These are phyloP conservation scores for Etheostoma nigrum DNA, from an alignment of 2,797 vertebrate genomes.

Conservation along the genomic window DNA sequence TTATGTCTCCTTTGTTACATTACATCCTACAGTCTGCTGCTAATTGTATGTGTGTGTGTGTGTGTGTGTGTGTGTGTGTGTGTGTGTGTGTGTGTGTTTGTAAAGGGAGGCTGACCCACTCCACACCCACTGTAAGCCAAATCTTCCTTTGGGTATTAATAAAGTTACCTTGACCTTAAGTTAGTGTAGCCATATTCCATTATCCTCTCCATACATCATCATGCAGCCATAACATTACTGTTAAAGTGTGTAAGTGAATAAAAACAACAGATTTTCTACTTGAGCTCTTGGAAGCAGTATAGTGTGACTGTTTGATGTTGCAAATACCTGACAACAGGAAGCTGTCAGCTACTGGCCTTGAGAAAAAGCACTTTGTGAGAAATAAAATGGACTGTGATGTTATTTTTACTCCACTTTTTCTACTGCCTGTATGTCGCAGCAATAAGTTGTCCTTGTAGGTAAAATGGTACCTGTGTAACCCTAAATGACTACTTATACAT, in stretches of 20 bases:
- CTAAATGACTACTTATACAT: not conserved
- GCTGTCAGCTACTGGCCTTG: not conserved
- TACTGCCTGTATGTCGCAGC: not conserved
- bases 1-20: too few relatives aligned
- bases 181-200: not conserved
- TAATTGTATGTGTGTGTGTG: too few relatives aligned
- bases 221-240: not conserved
- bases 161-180: too few relatives aligned
- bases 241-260: not conserved
- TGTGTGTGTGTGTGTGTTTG: too few relatives aligned
- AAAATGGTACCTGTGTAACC: not conserved
- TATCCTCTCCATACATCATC: not conserved
- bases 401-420: not conserved
- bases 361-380: not conserved
- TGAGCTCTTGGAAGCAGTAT: not conserved
- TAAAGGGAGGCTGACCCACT: too few relatives aligned
- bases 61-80: too few relatives aligned
- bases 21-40: too few relatives aligned
- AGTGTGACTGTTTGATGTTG: not conserved
- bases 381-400: not conserved
- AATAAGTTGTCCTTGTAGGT: not conserved
- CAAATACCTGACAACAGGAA: slow-evolving; percentile 2
- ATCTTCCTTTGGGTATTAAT: too few relatives aligned
- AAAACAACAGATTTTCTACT: not conserved
- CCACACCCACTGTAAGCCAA: too few relatives aligned